Conservation (phyloP, 92 coral and sea anemone genomes). For the Epizoanthus rinbou region DNA sequence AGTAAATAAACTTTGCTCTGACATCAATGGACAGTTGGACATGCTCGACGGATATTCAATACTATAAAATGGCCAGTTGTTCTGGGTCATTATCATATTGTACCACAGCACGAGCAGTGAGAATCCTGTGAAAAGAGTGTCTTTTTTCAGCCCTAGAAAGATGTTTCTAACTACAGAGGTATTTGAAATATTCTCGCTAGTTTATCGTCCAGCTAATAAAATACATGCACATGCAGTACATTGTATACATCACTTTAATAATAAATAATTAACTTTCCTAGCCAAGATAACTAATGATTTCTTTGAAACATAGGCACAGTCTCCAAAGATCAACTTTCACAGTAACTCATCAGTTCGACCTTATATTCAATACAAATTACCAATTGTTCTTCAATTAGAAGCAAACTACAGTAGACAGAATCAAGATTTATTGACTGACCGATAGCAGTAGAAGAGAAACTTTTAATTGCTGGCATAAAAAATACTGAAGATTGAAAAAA, state of each 20-base stretch:
- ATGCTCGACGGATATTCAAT: no score
- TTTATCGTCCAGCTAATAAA: not conserved
- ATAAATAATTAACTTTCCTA: not conserved
- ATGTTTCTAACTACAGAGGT: slow-evolving; percentile 18
- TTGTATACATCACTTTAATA: not conserved
- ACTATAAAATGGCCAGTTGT: no score
- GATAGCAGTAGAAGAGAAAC: no score
- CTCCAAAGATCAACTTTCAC: not conserved
- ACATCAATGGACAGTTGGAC: no score
- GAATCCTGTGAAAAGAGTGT: not conserved
- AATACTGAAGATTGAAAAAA: no score
- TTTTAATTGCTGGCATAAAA: no score
- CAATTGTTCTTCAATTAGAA: not conserved
- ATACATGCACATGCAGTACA: not conserved
- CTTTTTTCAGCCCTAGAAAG: not conserved
- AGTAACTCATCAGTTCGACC: not conserved
- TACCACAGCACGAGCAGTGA: no score
- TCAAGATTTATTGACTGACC: no score
- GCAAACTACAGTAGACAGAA: no score
- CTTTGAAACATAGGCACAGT: not conserved
- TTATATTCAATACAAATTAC: not conserved
- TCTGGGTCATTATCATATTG: no score
- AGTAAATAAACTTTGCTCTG: no score
- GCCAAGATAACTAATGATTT: not conserved
- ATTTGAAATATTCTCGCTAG: not conserved